Evolutionary conservation across 2,888 invertebrate genomes (phyloP).

Genomic region (Syrphus vitripennis): DNA sequence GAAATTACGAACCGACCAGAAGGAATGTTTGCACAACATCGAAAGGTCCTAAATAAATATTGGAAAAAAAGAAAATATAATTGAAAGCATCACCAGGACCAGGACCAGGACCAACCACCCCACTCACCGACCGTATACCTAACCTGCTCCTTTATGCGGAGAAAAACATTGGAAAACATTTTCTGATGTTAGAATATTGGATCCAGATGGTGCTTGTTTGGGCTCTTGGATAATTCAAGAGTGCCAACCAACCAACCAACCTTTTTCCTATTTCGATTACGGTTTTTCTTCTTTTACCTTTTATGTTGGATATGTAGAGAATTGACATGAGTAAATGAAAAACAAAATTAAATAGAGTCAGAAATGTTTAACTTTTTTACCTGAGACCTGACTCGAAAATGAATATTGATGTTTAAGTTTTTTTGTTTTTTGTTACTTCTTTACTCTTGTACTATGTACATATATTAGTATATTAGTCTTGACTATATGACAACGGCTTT

Average conservation of each 20-base stretch:
- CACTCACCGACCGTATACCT: neutral
- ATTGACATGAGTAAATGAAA: neutral
- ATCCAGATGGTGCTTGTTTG: constrained; percentile 10
- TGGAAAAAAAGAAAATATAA: constrained; percentile 51
- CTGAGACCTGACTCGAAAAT: neutral
- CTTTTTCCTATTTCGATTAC: constrained; percentile 2
- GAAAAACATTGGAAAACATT: neutral
- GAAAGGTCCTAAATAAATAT: constrained; percentile 56
- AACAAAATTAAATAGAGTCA: constrained; percentile 9
- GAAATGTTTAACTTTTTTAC: neutral
- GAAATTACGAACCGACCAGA: constrained; percentile 21
- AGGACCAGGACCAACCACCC: too few species aligned
- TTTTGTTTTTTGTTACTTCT: neutral
- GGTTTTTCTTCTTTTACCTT: constrained; percentile 3
- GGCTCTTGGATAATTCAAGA: constrained; percentile 2
- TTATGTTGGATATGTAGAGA: neutral
- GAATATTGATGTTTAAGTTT: neutral
- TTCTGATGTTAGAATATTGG: neutral
- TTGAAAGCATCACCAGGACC: constrained; percentile 38
- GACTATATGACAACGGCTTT: too few species aligned
- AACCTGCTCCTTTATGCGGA: neutral
- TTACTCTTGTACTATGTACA: neutral
- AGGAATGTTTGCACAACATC: constrained; percentile 46
- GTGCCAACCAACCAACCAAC: too few species aligned
- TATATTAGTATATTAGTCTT: too few species aligned